Evolutionary conservation across 2,113 vertebrate genomes (phyloP), one percentile per base, ranked within the genome.

Genomic region (Periophthalmus modestus): DNA sequence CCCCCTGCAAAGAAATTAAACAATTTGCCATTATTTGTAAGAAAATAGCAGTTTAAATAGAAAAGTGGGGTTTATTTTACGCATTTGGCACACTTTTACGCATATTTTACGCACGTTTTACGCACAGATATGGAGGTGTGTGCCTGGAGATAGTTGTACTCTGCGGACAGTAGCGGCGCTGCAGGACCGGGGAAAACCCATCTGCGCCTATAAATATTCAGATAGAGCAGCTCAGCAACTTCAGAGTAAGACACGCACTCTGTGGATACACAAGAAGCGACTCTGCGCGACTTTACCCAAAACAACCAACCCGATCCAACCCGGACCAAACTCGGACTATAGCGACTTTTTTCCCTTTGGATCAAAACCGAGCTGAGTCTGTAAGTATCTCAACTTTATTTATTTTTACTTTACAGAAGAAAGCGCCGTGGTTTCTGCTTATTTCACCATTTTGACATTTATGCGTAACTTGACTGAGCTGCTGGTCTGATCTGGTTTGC

Each of bases 311-410:
- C n/a, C n/a, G n/a, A n/a, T n/a, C n/a, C n/a, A n/a, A n/a, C n/a
- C n/a, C n/a, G n/a, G n/a, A n/a, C n/a, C n/a, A n/a, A n/a, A 2
- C 59, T 34, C 59, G 79, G 78, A 86, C 15, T 80, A 70, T 55
- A 58, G 4, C 72, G 36, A 14, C 66, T 55, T 55, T n/a, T 70
- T 72, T 72, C 16, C 12, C 72, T 10, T 68, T 34, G 79, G 80
- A 86, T 78, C 52, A 50, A 4, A 73, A 63, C n/a, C 43, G 67
- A 82, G 7, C 11, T 6, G 47, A 80, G 0, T 4, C 76, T 79
- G 89, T 86, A 86, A 89, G 89, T 89, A 54, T 34, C 14, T 1
- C 15, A 67, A 39, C 36, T 39, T 43, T 43, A 43, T 43, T 43
- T 43, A 43, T 10, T n/a, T n/a, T n/a, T n/a, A 7, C 10, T 43